A percentile compares a stretch with the other conserved stretches of the same genome.
These are phyloP conservation scores for Brachystomella parvula DNA, from an alignment of 1,140 invertebrate genomes.

Conservation along the genomic window DNA sequence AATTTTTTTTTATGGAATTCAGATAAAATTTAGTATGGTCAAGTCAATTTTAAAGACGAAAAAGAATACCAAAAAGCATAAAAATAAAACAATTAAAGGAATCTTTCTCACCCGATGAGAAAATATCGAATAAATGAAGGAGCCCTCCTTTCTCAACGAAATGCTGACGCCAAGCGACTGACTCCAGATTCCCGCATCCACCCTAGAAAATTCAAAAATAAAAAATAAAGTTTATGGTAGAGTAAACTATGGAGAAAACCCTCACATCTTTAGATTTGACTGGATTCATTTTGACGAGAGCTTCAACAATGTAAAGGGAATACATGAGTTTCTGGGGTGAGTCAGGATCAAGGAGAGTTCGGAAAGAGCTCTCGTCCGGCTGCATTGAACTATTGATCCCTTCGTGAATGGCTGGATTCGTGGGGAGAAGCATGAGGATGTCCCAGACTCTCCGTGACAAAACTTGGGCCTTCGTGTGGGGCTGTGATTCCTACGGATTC, in stretches of 20 bases:
- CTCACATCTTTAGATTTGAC: conserved; percentile 10
- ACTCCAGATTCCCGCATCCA: conserved; percentile 10
- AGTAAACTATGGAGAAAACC: conserved; percentile 1
- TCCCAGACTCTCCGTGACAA: conserved; percentile 87
- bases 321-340: conserved; percentile 92
- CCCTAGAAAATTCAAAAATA: conserved; percentile 11
- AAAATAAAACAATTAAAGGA: too few relatives aligned
- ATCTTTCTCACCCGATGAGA: conserved; percentile 75
- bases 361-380: conserved; percentile 44
- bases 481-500: conserved; percentile 56
- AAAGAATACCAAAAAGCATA: too few relatives aligned
- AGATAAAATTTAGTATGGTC: neutral
- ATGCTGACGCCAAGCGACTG: conserved; percentile 56
- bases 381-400: conserved; percentile 63
- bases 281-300: conserved; percentile 44
- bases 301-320: conserved; percentile 83
- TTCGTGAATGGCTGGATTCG: conserved; percentile 71
- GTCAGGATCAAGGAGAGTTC: conserved; percentile 68
- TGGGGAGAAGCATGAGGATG: conserved; percentile 80
- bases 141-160: conserved; percentile 82
- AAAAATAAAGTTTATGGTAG: conserved; percentile 2
- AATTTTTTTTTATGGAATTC: conserved; percentile 13
- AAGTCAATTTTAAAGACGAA: too few relatives aligned
- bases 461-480: conserved; percentile 81
- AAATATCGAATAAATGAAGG: conserved; percentile 79